These are phyloP conservation scores for Taxidea taxus DNA, from an alignment of 2,113 vertebrate genomes.

Conservation along the genomic window DNA sequence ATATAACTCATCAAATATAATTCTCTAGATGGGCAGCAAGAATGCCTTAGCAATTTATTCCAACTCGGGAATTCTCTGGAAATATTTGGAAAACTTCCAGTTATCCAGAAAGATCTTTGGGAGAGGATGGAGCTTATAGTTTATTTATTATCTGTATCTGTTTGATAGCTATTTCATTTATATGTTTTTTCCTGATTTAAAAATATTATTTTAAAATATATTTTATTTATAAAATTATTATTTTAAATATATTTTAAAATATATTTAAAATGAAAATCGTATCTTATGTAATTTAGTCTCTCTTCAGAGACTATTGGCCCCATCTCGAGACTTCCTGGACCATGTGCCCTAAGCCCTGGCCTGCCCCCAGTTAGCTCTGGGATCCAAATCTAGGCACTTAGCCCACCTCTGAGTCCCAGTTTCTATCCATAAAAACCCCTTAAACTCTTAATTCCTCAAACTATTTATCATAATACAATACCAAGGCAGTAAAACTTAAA, in stretches of 20 bases:
- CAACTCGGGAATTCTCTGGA: background rate
- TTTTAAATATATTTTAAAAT: background rate
- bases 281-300: background rate
- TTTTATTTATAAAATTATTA: background rate
- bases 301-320: background rate
- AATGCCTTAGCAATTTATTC: background rate
- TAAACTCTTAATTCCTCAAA: background rate
- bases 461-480: slow-evolving; percentile 3
- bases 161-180: background rate
- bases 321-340: background rate
- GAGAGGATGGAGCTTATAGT: background rate
- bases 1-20: background rate
- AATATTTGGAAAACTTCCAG: background rate
- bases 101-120: background rate
- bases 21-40: background rate
- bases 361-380: background rate
- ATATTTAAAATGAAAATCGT: background rate
- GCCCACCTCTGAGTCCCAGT: background rate
- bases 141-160: background rate
- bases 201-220: background rate
- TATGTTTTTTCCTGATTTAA: background rate
- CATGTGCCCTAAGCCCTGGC: background rate
- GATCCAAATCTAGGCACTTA: background rate
- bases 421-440: background rate
- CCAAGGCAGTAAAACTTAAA: background rate